Conservation (phyloP, 1,140 invertebrate species). For the Ridgeia piscesae region DNA sequence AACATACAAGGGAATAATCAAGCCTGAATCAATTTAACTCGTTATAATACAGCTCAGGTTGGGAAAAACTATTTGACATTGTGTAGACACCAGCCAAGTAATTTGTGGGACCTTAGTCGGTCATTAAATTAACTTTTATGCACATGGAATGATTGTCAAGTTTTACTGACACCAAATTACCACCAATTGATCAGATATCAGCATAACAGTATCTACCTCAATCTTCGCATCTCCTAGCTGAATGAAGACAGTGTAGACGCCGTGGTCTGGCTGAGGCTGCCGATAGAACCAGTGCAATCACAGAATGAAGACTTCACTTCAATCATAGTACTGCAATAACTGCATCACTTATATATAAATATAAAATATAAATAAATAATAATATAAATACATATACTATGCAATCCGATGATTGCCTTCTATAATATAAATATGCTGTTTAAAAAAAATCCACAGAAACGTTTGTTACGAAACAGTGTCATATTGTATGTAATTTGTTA, state of each 20-base stretch:
- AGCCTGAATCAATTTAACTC: too few species aligned
- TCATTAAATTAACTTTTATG: background rate
- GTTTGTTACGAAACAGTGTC: too few species aligned
- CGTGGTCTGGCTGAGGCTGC: constrained; percentile 63
- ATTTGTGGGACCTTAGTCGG: background rate
- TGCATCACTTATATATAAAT: too few species aligned
- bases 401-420: too few species aligned
- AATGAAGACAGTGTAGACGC: constrained; percentile 69
- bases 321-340: too few species aligned
- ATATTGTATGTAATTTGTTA: too few species aligned
- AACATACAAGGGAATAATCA: too few species aligned
- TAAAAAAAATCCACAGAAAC: too few species aligned
- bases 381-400: too few species aligned
- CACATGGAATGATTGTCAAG: background rate
- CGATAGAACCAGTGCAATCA: background rate
- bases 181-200: background rate
- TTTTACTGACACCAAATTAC: background rate
- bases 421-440: too few species aligned
- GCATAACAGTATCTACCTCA: constrained; percentile 52
- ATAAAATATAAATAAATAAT: background rate
- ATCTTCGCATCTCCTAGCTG: constrained; percentile 67
- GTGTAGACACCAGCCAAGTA: background rate
- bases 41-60: background rate
- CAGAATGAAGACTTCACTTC: background rate
- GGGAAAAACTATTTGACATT: background rate